Conservation (phyloP, 2,797 vertebrate genomes). For the Girardinus metallicus region DNA sequence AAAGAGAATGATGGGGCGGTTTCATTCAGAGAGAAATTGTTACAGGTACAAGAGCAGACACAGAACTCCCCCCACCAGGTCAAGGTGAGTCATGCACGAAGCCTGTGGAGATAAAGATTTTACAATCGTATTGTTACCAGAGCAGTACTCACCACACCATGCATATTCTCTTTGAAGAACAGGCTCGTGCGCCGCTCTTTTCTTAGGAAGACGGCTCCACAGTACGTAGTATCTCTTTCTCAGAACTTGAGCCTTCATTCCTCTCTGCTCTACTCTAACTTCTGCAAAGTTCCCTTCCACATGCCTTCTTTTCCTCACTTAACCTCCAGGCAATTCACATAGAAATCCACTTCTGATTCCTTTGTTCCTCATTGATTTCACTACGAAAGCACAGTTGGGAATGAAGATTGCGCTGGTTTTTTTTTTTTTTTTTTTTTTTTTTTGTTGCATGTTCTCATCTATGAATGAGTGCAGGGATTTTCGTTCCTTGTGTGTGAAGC, state of each 20-base stretch:
- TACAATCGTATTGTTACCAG: conserved; percentile 71
- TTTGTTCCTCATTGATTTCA: conserved; percentile 72
- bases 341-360: conserved; percentile 61
- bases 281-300: conserved; percentile 43
- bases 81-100: conserved; percentile 67
- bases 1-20: conserved; percentile 40
- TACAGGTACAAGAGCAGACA: conserved; percentile 54
- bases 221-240: conserved; percentile 59
- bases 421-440: conserved; percentile 2
- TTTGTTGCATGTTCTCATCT: conserved; percentile 6
- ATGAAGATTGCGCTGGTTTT: conserved; percentile 36
- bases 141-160: conserved; percentile 59
- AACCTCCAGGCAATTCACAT: conserved; percentile 75
- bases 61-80: conserved; percentile 66
- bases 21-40: conserved; percentile 44
- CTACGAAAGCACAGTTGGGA: conserved; percentile 55
- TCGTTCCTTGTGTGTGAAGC: conserved; percentile 55
- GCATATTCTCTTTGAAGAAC: conserved; percentile 78
- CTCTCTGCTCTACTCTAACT: conserved; percentile 44
- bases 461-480: conserved; percentile 30
- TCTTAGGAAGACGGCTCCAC: conserved; percentile 55
- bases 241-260: conserved; percentile 48
- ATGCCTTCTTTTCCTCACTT: conserved; percentile 63
- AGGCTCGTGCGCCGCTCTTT: conserved; percentile 43
- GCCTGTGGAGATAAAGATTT: conserved; percentile 77